Base-by-base conservation (phyloP, 2,888 invertebrate species). In the Epirrita christyi region DNA sequence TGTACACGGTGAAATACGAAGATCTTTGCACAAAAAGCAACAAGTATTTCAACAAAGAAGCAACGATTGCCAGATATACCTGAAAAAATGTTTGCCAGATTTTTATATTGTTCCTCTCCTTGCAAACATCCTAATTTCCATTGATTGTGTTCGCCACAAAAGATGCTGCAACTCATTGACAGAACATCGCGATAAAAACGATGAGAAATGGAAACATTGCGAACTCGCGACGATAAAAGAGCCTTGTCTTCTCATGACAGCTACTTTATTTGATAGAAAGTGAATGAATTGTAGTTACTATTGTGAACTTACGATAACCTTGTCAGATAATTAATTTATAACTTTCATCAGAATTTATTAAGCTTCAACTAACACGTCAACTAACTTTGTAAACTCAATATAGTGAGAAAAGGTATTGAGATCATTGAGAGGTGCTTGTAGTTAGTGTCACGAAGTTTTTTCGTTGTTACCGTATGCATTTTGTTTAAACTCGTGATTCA, bases 221-320 rank as follows among this genome's bases (percentile, higher is more conserved):
- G 2, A 21, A 21, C 4, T 21, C 8, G 69, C 52, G 61, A 59
- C 63, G 64, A 67, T 69, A 72, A 70, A 72, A 73, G 73, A 70
- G 63, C 46, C 66, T 58, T 59, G 55, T 70, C 69, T 67, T 68
- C 63, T 65, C 68, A 71, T 66, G 70, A 73, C 68, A 73, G 68
- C 62, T 72, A 66, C 59, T 70, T 68, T 67, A 67, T 70, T 71
- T 67, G 55, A 67, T 72, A 70, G 77, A 78, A 78, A 78, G 78
- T 73, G 65, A 66, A 66, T 65, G 63, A 68, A 9, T 9, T 7
- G 8, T 56, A 63, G 56, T 59, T 54, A 54, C 55, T 53, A 34
- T 55, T 53, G 48, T 40, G 51, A 56, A 56, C 46, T 55, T 38
- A 60, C 50, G 45, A 65, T 64, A 70, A 69, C 67, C 70, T 69